A percentile compares a stretch with the other conserved stretches of the same genome.
Evolutionary conservation across 2,888 invertebrate species (phyloP).

Genomic region (Lamellibrachia satsuma): DNA sequence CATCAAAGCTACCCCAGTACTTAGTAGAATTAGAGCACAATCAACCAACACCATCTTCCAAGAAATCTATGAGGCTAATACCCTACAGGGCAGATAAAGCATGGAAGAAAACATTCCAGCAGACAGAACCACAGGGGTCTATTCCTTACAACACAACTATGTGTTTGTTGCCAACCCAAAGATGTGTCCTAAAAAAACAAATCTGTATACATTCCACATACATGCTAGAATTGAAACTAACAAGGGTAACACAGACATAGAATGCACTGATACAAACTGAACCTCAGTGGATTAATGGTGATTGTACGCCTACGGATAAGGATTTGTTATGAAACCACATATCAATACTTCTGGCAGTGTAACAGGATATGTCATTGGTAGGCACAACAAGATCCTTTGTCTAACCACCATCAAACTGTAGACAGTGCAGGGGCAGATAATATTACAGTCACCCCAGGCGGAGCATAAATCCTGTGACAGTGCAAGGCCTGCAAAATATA

Average conservation of each 20-base stretch:
- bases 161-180: neutral
- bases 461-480: neutral
- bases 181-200: neutral
- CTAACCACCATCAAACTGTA: neutral
- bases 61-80: neutral
- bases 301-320: neutral
- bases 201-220: neutral
- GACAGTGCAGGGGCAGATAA: neutral
- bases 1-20: neutral
- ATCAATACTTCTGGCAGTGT: neutral
- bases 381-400: neutral
- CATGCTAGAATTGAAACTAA: neutral
- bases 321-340: neutral
- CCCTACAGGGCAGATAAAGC: neutral
- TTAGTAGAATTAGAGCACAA: neutral
- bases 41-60: constrained; percentile 1
- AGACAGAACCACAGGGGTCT: neutral
- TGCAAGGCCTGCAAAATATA: neutral
- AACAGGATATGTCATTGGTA: constrained; percentile 9
- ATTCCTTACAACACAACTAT: neutral
- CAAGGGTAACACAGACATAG: neutral
- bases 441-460: neutral
- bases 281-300: neutral
- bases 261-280: neutral
- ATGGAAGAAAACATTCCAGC: neutral